These are phyloP conservation scores for Pristionchus mayeri DNA, from an alignment of 2,888 invertebrate genomes.

Conservation along the genomic window DNA sequence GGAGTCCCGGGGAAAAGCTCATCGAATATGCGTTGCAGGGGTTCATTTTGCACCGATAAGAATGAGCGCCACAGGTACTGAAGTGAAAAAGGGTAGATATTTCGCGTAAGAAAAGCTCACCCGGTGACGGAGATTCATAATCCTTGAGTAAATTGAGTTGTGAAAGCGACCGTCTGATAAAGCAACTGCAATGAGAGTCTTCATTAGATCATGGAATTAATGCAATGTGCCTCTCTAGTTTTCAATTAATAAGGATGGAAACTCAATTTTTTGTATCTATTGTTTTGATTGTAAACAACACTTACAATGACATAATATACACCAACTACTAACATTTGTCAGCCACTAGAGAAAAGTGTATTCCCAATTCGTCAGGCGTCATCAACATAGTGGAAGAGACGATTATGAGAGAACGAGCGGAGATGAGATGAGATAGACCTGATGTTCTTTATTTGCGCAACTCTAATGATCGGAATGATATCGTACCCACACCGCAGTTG, in stretches of 20 bases:
- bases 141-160: not conserved
- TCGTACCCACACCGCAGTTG: not conserved
- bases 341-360: not conserved
- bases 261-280: too few species aligned
- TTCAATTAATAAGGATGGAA: too few species aligned
- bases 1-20: not conserved
- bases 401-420: not conserved
- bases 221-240: too few species aligned
- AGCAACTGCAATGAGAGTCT: not conserved
- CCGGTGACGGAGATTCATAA: not conserved
- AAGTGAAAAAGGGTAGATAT: not conserved
- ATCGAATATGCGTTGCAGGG: not conserved
- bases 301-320: not conserved
- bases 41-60: not conserved
- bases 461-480: not conserved
- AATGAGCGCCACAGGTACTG: not conserved
- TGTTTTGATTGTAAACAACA: too few species aligned
- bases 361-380: not conserved
- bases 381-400: not conserved
- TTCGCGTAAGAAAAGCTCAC: not conserved
- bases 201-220: too few species aligned
- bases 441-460: not conserved
- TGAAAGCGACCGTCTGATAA: not conserved
- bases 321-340: constrained; percentile 2
- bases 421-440: not conserved